A percentile compares a stretch with the other conserved stretches of the same genome.
Conservation (phyloP, 2,113 vertebrate species). For the Salvelinus namaycush region DNA sequence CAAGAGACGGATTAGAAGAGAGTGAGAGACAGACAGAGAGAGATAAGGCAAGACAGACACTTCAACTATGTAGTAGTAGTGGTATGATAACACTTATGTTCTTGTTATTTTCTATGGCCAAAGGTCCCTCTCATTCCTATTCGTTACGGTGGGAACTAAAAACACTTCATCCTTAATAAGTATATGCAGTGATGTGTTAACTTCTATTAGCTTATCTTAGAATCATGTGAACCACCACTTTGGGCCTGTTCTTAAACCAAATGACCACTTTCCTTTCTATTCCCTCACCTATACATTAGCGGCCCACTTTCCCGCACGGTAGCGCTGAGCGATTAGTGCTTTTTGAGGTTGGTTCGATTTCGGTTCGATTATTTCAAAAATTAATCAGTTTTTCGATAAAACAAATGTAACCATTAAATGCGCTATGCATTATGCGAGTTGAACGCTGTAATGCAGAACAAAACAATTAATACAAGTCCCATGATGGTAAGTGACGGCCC, state of each 20-base stretch:
- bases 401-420: no score
- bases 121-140: background rate
- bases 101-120: background rate
- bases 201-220: background rate
- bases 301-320: no score
- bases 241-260: slow-evolving; percentile 5
- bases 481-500: no score
- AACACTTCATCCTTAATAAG: background rate
- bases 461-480: no score
- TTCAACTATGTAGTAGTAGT: background rate
- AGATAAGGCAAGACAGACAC: background rate
- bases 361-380: no score
- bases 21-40: background rate
- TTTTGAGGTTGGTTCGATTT: no score
- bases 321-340: no score
- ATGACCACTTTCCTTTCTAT: slow-evolving; percentile 19
- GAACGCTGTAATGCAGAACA: no score
- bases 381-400: no score
- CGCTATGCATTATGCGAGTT: no score
- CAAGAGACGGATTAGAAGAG: background rate
- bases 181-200: background rate
- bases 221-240: background rate
- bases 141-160: background rate
- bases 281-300: background rate
- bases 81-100: background rate